These are phyloP conservation scores for Parasteatoda lunata DNA, from an alignment of 2,888 invertebrate genomes.

Conservation along the genomic window DNA sequence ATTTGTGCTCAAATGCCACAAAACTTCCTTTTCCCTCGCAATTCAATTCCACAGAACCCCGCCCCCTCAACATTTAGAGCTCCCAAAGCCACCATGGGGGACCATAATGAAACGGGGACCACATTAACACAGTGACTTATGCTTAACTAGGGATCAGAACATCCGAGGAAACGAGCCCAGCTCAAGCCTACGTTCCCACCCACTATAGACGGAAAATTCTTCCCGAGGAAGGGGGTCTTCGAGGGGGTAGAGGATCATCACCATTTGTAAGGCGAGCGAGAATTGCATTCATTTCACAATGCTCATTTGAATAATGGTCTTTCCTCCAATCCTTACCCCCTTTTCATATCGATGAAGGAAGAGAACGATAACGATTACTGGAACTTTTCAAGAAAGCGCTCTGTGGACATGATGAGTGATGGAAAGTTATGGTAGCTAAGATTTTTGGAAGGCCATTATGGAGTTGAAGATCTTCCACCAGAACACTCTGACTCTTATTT, in stretches of 20 bases:
- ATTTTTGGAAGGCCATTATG: constrained; percentile 37
- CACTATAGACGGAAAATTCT: neutral
- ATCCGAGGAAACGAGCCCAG: constrained; percentile 43
- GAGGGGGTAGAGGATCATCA: constrained; percentile 34
- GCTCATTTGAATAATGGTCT: constrained; percentile 55
- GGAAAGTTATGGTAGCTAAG: constrained; percentile 47
- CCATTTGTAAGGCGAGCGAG: constrained; percentile 40
- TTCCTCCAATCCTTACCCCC: constrained; percentile 9
- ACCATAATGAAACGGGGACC: constrained; percentile 23
- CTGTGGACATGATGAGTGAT: constrained; percentile 28
- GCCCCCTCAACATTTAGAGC: neutral
- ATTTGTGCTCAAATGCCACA: too few relatives aligned
- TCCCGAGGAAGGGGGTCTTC: neutral
- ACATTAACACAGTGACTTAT: constrained; percentile 58
- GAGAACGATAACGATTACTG: neutral
- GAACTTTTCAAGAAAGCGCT: constrained; percentile 29
- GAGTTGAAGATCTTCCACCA: neutral
- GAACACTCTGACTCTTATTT: neutral
- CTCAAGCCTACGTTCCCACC: neutral
- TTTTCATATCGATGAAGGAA: constrained; percentile 10
- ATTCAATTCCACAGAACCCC: neutral
- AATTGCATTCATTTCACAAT: constrained; percentile 32
- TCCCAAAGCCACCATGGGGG: neutral
- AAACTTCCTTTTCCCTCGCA: neutral
- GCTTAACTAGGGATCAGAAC: constrained; percentile 46